Evolutionary conservation across 2,797 vertebrate species (phyloP), one percentile per base, ranked within the genome.

Genomic region (Microctenopoma steveboyesi): DNA sequence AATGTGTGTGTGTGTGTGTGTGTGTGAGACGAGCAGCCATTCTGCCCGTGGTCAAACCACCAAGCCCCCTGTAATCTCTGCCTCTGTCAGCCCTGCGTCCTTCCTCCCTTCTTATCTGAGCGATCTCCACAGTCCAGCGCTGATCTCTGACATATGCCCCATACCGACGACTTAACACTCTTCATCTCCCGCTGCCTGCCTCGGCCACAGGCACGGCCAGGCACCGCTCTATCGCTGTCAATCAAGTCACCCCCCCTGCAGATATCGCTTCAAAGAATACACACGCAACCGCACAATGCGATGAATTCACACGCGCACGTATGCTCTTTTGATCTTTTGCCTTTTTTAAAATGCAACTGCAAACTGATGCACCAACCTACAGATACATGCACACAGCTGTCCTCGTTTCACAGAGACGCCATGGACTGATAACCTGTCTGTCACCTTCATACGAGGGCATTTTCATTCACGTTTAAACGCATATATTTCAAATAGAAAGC

Each of bases 101-200:
- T 63, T 75, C 72, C 80, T 74, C 70, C 69, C 68, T 56, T 74
- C 78, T 72, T 78, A 81, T 86, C 80, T 81, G 78, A 65, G 79
- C 75, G 84, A 85, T 85, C 82, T 77, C 72, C 56, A 51, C 69
- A 74, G 76, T 72, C 76, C 82, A 69, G 59, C 49, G 9, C 81
- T 90, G 88, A 91, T 89, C 88, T 87, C 81, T 81, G 85, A 87
- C 90, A 90, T 88, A 89, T 85, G 89, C 82, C 75, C 86, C 88
- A 91, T 91, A 87, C 85, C 83, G 85, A 88, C 64, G 87, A 86
- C 86, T 90, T 92, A 90, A 85, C 90, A 86, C 88, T 74, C 80
- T 60, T 53, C 79, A 45, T 78, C 78, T 79, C 82, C 70, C 74
- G 60, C 47, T 80, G 78, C 80, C 74, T 27, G 69, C 62, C 69